A percentile compares a stretch with the other conserved stretches of the same genome.
Conservation (phyloP, 2,888 invertebrate genomes). For the Polylopha cassiicola region DNA sequence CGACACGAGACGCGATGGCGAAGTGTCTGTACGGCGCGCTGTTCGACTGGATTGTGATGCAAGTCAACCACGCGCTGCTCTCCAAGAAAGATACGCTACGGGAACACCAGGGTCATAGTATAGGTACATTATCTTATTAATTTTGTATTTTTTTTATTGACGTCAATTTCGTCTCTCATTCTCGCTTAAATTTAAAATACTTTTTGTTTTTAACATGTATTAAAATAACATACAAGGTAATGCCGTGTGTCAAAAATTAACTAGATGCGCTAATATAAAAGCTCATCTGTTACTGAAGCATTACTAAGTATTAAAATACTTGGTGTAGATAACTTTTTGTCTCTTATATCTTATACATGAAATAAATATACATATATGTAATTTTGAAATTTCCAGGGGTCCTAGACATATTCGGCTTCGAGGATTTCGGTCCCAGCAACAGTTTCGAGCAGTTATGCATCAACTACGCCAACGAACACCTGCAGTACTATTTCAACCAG, state of each 20-base stretch:
- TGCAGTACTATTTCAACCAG: constrained; percentile 98
- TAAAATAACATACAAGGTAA: too few species aligned
- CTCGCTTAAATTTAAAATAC: too few species aligned
- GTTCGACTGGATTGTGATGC: constrained; percentile 98
- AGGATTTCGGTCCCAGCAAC: constrained; percentile 93
- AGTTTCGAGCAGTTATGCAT: constrained; percentile 98
- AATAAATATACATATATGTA: not conserved
- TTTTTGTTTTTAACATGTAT: too few species aligned
- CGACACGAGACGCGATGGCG: constrained; percentile 96
- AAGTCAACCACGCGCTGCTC: constrained; percentile 95
- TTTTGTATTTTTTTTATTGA: not conserved
- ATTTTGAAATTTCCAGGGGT: constrained; percentile 78
- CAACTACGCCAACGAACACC: constrained; percentile 97
- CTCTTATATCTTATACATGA: not conserved
- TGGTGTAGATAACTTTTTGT: not conserved
- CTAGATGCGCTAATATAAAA: too few species aligned
- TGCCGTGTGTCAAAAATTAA: too few species aligned
- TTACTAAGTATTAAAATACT: too few species aligned
- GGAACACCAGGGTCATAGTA: constrained; percentile 95
- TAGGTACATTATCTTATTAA: constrained; percentile 63
- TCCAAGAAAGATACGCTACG: constrained; percentile 91
- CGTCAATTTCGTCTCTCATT: too few species aligned
- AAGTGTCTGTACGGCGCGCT: constrained; percentile 97
- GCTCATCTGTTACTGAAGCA: too few species aligned
- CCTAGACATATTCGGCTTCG: constrained; percentile 97